phyloP scores from a whole-genome alignment of 2,797 vertebrate genomes.

The Myioborus melanocephalus region DNA sequence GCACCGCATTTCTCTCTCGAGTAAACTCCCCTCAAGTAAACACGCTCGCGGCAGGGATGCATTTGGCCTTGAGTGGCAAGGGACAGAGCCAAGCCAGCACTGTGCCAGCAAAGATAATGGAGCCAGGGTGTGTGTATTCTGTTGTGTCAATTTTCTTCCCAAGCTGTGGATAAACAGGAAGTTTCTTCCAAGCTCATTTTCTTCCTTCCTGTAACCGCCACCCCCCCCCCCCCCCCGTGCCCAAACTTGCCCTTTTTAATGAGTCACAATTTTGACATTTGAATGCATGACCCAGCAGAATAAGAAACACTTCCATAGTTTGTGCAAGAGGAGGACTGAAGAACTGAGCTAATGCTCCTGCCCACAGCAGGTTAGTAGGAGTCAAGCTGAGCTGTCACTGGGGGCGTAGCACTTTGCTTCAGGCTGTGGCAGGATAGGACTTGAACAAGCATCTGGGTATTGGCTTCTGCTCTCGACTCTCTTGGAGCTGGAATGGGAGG shows the following conservation, averaged over 20 bases:
- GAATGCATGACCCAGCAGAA: constrained; percentile 9
- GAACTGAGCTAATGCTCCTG: not conserved
- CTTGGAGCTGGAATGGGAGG: not conserved
- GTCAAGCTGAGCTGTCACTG: not conserved
- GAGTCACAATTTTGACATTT: constrained; percentile 13
- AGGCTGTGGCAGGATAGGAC: not conserved
- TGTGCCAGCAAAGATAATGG: constrained; percentile 10
- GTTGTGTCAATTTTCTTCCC: not conserved
- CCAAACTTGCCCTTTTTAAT: not conserved
- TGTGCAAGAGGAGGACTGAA: not conserved
- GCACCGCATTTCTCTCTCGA: not conserved
- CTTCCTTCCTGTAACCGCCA: not conserved
- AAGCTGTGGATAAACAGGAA: constrained; percentile 56
- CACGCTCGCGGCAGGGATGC: not conserved
- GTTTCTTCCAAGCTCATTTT: not conserved
- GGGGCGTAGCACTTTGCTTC: not conserved
- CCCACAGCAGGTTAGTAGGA: not conserved
- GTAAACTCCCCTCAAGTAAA: constrained; percentile 24
- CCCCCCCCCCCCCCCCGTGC: too few relatives aligned
- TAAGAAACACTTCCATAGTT: not conserved
- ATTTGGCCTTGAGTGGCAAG: not conserved
- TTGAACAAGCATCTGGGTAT: not conserved
- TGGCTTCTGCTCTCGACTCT: not conserved
- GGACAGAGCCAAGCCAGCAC: not conserved
- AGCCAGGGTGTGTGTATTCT: constrained; percentile 2